Conservation (phyloP, 2,113 vertebrate genomes). For the Onychostruthus taczanowskii region DNA sequence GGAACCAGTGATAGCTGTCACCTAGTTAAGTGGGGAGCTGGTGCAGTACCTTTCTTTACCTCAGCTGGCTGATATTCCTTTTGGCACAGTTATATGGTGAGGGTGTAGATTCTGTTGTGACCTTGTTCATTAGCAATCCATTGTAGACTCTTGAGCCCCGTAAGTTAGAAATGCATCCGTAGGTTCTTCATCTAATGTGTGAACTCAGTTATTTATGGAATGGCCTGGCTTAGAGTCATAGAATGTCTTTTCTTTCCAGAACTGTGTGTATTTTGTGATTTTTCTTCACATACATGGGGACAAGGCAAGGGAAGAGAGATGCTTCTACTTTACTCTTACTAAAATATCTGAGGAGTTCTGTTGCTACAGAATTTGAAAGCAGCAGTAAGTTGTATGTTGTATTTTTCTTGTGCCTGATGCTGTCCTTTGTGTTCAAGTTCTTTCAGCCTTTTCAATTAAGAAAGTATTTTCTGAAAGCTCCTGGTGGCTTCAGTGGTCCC, state of each 20-base stretch:
- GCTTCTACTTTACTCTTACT: background rate
- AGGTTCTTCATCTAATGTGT: background rate
- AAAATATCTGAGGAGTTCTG: background rate
- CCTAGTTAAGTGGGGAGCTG: background rate
- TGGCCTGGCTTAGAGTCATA: background rate
- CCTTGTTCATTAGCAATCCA: fast-evolving
- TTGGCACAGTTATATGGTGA: background rate
- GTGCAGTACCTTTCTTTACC: background rate
- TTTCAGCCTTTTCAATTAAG: background rate
- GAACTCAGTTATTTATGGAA: background rate
- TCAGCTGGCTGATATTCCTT: background rate
- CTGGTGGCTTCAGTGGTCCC: background rate
- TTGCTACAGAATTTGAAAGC: background rate
- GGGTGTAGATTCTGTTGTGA: background rate
- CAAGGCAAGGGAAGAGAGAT: background rate
- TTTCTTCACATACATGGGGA: background rate
- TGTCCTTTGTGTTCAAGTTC: background rate
- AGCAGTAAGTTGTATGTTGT: background rate
- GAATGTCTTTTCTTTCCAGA: background rate
- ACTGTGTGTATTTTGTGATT: background rate
- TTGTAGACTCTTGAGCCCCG: background rate
- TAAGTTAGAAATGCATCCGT: background rate
- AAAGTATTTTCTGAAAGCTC: background rate
- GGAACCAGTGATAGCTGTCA: background rate
- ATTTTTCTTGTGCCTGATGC: background rate